Evolutionary conservation across 37 sponge, comb jelly and placozoan species (phyloP), one percentile per base, ranked within the genome.

Genomic region (Eunapius fragilis): DNA sequence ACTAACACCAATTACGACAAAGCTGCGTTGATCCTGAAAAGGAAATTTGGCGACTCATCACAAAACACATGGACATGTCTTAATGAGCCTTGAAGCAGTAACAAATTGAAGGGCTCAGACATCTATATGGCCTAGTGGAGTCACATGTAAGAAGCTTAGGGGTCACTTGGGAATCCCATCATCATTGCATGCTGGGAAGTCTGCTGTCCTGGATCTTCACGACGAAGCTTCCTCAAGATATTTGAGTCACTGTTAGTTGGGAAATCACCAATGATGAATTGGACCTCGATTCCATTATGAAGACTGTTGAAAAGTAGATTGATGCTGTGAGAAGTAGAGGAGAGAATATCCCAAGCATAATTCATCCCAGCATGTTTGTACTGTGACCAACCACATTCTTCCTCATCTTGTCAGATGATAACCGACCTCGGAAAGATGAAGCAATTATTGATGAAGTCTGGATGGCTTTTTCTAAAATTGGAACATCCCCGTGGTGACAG

Each of bases 81-180:
- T 76, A 37, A 9, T 76, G 77, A 76, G 77, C 25, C 77, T 76
- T 27, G 77, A 76, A 76, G 36, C 77, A 35, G 77, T 37, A 33
- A 76, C 77, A 26, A 36, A 17, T 31, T 76, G 25, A 23, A 76
- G 77, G 34, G 77, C 34, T 37, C 24, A 33, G 77, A 36, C 2
- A 76, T 11, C 34, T 76, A 19, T 35, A 36, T 35, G 85, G 76
- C 77, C 31, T 36, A 25, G 85, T 84, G 67, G 85, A 84, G 32
- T 31, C 77, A 24, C 45, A 84, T 0, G 77, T 84, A 13, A 31
- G 85, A 32, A 69, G 85, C 24, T 69, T 84, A 26, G 24, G 79
- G 33, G n/a, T 78, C 78, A 26, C 72, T 84, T 27, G 85, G 85
- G 25, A 77, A n/a, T 84, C 34, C 37, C 85, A 11, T n/a, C 85